Evolutionary conservation across 2,888 invertebrate genomes (phyloP).

Genomic region (Digitonthophagus gazella): DNA sequence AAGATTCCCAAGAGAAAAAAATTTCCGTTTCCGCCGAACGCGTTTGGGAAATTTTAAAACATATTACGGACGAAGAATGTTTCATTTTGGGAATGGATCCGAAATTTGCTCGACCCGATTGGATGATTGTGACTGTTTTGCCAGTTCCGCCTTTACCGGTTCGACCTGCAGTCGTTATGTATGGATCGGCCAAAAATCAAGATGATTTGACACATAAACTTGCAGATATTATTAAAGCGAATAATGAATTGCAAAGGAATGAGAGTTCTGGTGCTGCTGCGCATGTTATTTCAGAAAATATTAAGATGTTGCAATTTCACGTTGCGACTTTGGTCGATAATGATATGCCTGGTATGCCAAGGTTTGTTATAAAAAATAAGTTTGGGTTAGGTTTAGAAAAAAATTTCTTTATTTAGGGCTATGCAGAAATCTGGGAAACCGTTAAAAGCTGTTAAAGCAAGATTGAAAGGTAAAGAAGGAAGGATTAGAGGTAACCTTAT

Average conservation of each 20-base stretch:
- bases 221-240: constrained; percentile 96
- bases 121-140: constrained; percentile 98
- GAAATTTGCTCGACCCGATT: constrained; percentile 95
- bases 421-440: constrained; percentile 99
- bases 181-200: constrained; percentile 97
- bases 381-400: not conserved
- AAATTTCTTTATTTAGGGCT: constrained; percentile 59
- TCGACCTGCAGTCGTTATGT: constrained; percentile 97
- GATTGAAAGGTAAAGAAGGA: constrained; percentile 97
- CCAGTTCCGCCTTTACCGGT: constrained; percentile 97
- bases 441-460: constrained; percentile 94
- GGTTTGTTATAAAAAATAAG: constrained; percentile 48
- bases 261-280: constrained; percentile 97
- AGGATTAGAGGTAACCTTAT: constrained; percentile 98
- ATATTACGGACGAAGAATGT: constrained; percentile 95
- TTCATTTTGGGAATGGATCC: constrained; percentile 95
- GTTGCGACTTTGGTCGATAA: constrained; percentile 98
- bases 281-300: constrained; percentile 95
- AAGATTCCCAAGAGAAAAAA: constrained; percentile 97
- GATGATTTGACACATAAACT: constrained; percentile 99
- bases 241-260: constrained; percentile 92
- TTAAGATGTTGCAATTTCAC: constrained; percentile 97
- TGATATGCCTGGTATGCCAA: constrained; percentile 97
- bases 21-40: constrained; percentile 91
- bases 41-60: constrained; percentile 95